Percentiles rank a stretch among this genome's conserved stretches.
Evolutionary conservation across 37 sponge, comb jelly and placozoan genomes (phyloP).

Genomic region (Ephydatia muelleri): DNA sequence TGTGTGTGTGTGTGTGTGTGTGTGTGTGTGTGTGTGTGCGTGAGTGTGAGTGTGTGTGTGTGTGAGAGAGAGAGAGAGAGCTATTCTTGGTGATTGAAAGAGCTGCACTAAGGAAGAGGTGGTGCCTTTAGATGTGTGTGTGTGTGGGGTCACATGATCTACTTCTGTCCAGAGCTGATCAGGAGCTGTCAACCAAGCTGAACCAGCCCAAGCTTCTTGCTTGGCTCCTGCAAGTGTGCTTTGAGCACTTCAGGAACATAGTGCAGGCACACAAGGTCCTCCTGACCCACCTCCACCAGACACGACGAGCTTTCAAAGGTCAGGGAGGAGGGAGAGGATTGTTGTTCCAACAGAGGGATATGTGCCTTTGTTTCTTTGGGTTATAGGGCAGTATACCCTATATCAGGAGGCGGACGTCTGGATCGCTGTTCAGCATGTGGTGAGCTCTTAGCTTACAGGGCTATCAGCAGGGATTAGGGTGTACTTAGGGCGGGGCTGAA

Average conservation of each 20-base stretch:
- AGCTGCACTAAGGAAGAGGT: constrained; percentile 30
- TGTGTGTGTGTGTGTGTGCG: background rate
- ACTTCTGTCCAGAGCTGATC: too few relatives aligned
- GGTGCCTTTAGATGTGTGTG: too few relatives aligned
- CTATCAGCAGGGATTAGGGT: too few relatives aligned
- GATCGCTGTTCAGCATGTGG: constrained; percentile 76
- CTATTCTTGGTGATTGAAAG: constrained; percentile 60
- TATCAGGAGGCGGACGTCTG: constrained; percentile 76
- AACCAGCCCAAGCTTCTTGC: constrained; percentile 74
- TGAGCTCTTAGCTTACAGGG: constrained; percentile 49
- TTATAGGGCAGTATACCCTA: constrained; percentile 36
- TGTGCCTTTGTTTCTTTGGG: background rate
- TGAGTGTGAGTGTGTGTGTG: too few relatives aligned
- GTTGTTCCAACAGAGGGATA: background rate
- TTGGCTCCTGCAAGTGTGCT: constrained; percentile 76
- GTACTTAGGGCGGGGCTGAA: too few relatives aligned
- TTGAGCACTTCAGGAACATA: constrained; percentile 81
- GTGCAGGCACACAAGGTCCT: constrained; percentile 82
- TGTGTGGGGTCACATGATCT: too few relatives aligned
- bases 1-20: background rate
- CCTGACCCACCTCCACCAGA: constrained; percentile 45
- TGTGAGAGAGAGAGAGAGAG: too few relatives aligned
- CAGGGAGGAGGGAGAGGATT: background rate
- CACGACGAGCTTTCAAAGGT: constrained; percentile 51
- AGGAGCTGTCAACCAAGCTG: constrained; percentile 4